phyloP scores from a whole-genome alignment of 2,888 invertebrate genomes.

The Rhingia rostrata region DNA sequence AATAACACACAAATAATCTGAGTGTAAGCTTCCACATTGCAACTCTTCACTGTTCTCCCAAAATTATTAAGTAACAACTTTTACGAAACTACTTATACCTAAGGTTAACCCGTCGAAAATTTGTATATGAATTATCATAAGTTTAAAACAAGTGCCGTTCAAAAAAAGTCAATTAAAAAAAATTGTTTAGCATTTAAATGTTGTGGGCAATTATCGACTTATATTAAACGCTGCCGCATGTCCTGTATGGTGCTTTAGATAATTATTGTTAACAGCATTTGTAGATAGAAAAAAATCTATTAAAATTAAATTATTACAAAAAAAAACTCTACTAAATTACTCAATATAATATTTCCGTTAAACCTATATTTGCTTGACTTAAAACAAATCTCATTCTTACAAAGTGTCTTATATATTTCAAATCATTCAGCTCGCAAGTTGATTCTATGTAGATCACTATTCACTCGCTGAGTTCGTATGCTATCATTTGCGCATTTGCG shows the following conservation, averaged over 20 bases:
- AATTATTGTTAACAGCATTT: not conserved
- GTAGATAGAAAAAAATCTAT: constrained; percentile 9
- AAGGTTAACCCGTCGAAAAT: too few species aligned
- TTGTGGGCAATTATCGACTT: not conserved
- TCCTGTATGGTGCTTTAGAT: not conserved
- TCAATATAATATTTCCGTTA: too few species aligned
- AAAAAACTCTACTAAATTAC: too few species aligned
- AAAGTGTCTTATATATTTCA: not conserved
- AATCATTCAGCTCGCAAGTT: too few species aligned
- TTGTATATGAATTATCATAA: too few species aligned
- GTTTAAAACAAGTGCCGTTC: not conserved
- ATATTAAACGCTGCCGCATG: constrained; percentile 9
- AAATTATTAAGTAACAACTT: too few species aligned
- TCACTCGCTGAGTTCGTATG: not conserved
- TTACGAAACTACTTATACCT: too few species aligned
- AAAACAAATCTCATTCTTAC: not conserved
- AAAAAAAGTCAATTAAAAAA: not conserved
- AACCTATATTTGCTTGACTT: too few species aligned
- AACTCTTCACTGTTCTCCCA: too few species aligned
- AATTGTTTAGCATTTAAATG: not conserved
- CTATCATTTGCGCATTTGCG: not conserved
- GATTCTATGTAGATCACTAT: not conserved
- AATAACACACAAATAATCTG: too few species aligned
- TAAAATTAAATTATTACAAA: too few species aligned
- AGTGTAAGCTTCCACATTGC: too few species aligned